These are phyloP conservation scores for Chironomus tepperi DNA, from an alignment of 1,140 invertebrate genomes.

Conservation along the genomic window DNA sequence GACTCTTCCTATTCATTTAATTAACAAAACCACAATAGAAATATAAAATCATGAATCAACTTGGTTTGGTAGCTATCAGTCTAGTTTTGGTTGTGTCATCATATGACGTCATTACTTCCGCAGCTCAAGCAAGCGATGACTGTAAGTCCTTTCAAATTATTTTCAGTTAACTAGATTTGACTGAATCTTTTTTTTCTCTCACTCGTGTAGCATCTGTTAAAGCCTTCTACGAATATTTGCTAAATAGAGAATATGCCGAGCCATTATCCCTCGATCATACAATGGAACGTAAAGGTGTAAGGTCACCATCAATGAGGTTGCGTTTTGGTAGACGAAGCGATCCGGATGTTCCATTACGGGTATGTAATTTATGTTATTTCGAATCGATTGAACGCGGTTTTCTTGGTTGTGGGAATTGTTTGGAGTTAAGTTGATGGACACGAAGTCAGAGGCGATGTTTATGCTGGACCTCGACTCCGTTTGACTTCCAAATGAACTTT, in stretches of 20 bases:
- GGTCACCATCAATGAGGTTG: constrained; percentile 57
- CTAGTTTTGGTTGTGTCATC: constrained; percentile 10
- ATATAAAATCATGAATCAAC: not conserved
- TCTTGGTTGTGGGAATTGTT: too few relatives aligned
- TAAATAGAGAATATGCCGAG: constrained; percentile 38
- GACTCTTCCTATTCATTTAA: not conserved
- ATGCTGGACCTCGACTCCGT: too few relatives aligned
- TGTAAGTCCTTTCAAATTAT: not conserved
- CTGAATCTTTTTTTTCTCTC: not conserved
- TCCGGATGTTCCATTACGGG: constrained; percentile 44
- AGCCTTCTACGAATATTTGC: constrained; percentile 36
- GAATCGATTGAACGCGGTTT: not conserved
- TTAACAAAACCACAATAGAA: not conserved
- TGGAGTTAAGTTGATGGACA: too few relatives aligned
- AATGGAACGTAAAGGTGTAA: constrained; percentile 59
- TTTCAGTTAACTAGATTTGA: not conserved
- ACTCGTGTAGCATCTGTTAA: constrained; percentile 23
- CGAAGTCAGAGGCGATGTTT: too few relatives aligned
- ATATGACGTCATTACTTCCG: not conserved
- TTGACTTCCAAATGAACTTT: too few relatives aligned
- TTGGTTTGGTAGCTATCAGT: not conserved
- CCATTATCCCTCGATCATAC: constrained; percentile 45
- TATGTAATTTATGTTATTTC: constrained; percentile 23
- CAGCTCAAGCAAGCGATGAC: not conserved
- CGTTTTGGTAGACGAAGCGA: constrained; percentile 62